A percentile compares a stretch with the other conserved stretches of the same genome.
phyloP scores from a whole-genome alignment of 2,888 invertebrate genomes.

The Limnephilus marmoratus region DNA sequence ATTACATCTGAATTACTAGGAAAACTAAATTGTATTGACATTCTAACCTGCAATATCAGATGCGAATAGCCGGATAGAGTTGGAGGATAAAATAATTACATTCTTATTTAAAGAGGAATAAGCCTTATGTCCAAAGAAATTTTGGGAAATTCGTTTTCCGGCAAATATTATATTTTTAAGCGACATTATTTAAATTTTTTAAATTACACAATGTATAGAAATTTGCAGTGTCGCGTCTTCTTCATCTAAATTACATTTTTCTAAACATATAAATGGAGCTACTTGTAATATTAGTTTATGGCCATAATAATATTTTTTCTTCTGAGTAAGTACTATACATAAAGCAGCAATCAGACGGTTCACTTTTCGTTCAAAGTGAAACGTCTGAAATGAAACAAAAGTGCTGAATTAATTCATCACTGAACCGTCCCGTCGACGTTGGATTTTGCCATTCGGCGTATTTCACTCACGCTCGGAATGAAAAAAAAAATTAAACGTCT shows the following conservation, averaged over 20 bases:
- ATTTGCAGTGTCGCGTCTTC: not conserved
- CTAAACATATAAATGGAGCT: not conserved
- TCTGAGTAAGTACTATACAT: no score
- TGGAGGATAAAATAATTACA: slow-evolving; percentile 29
- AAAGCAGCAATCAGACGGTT: no score
- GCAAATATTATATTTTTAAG: slow-evolving; percentile 47
- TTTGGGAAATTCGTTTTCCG: slow-evolving; percentile 30
- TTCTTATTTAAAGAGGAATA: slow-evolving; percentile 32
- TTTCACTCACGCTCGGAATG: no score
- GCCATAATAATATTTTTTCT: no score
- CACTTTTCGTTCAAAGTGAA: no score
- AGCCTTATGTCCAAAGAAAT: slow-evolving; percentile 1
- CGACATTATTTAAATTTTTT: slow-evolving; percentile 36
- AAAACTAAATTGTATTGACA: slow-evolving; percentile 21
- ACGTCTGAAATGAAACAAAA: no score
- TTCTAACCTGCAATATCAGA: slow-evolving; percentile 63
- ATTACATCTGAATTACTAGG: not conserved
- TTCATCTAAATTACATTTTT: not conserved
- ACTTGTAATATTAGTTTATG: not conserved
- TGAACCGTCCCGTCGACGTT: no score
- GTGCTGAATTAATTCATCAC: no score
- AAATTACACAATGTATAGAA: slow-evolving; percentile 35
- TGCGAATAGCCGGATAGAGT: slow-evolving; percentile 54
- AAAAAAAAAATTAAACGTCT: no score
- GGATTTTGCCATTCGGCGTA: no score